Evolutionary conservation across 2,113 vertebrate genomes (phyloP).

Genomic region (Zosterops japonicus): DNA sequence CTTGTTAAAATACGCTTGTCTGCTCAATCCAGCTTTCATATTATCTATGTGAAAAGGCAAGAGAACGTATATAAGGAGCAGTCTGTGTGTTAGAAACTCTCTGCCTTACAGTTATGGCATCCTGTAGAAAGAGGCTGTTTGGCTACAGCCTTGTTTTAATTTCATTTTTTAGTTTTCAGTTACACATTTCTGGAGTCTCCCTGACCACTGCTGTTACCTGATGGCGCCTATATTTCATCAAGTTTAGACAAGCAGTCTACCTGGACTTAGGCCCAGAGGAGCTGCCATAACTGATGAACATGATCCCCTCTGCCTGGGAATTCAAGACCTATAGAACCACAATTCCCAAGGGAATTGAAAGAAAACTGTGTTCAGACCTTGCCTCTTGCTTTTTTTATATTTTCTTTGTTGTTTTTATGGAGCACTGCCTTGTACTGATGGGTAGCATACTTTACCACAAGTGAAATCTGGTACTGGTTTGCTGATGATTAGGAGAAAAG

Average conservation of each 20-base stretch:
- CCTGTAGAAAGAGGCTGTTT: constrained; percentile 69
- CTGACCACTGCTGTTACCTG: constrained; percentile 85
- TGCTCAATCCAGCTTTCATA: neutral
- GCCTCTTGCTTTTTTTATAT: constrained; percentile 70
- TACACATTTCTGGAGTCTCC: constrained; percentile 84
- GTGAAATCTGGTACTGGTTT: constrained; percentile 71
- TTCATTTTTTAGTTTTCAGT: constrained; percentile 87
- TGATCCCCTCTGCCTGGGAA: constrained; percentile 84
- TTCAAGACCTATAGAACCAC: constrained; percentile 75
- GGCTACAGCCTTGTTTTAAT: constrained; percentile 72
- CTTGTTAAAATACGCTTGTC: neutral
- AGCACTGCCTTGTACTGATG: constrained; percentile 66
- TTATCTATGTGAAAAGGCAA: constrained; percentile 23
- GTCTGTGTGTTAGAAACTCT: constrained; percentile 16
- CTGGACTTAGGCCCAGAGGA: constrained; percentile 86
- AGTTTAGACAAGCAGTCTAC: constrained; percentile 81
- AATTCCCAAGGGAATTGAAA: constrained; percentile 83
- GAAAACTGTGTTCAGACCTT: constrained; percentile 74
- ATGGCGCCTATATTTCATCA: constrained; percentile 86
- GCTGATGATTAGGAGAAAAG: constrained; percentile 76
- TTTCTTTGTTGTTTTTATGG: constrained; percentile 76
- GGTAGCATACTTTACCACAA: constrained; percentile 63
- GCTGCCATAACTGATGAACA: constrained; percentile 81
- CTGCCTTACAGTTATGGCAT: constrained; percentile 66
- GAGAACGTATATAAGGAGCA: constrained; percentile 13